Evolutionary conservation across 2,888 invertebrate genomes (phyloP).

Genomic region (Pinctada fucata): DNA sequence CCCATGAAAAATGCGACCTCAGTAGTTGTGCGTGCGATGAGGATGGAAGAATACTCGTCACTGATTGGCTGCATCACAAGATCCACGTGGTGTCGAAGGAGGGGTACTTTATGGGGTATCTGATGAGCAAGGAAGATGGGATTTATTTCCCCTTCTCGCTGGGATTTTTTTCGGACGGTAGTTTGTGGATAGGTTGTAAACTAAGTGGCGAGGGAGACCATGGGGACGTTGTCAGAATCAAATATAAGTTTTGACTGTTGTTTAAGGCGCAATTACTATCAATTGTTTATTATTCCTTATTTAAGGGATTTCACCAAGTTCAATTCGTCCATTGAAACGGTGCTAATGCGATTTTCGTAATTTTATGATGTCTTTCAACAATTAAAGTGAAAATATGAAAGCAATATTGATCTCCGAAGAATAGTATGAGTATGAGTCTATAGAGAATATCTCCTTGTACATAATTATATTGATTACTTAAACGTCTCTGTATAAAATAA

Average conservation of each 20-base stretch:
- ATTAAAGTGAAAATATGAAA: too few species aligned
- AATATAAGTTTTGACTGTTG: constrained; percentile 11
- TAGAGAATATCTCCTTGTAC: too few species aligned
- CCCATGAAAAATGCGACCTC: constrained; percentile 20
- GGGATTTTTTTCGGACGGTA: constrained; percentile 6
- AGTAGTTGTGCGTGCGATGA: constrained; percentile 18
- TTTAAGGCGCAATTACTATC: too few species aligned
- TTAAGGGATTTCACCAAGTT: too few species aligned
- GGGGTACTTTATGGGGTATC: constrained; percentile 18
- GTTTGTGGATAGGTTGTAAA: constrained; percentile 25
- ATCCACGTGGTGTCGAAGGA: constrained; percentile 21
- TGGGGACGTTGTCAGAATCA: constrained; percentile 17
- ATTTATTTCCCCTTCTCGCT: constrained; percentile 24
- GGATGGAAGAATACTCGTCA: constrained; percentile 12
- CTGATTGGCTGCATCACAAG: constrained; percentile 28
- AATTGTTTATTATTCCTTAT: too few species aligned
- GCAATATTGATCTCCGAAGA: too few species aligned
- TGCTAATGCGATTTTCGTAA: too few species aligned
- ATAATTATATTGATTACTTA: too few species aligned
- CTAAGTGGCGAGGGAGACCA: background rate
- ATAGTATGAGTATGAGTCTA: too few species aligned
- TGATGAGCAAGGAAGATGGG: constrained; percentile 22
- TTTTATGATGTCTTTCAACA: too few species aligned
- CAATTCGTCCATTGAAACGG: too few species aligned
- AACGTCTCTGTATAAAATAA: too few species aligned